A percentile compares a stretch with the other conserved stretches of the same genome.
Conservation (phyloP, 1,140 invertebrate genomes). For the Penaeus vannamei region DNA sequence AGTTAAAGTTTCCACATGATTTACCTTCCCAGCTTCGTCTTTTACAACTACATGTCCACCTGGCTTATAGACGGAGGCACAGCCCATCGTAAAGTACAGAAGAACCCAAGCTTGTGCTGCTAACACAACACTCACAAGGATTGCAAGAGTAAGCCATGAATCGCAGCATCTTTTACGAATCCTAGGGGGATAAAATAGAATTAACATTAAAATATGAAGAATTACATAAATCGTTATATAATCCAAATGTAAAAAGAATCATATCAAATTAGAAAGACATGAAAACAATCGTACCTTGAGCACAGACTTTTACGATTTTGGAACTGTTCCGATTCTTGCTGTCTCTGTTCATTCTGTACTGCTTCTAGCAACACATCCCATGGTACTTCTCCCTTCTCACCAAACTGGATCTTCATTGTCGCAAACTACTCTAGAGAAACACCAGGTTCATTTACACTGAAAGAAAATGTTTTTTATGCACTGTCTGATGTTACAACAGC, state of each 20-base stretch:
- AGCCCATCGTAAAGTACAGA: conserved; percentile 25
- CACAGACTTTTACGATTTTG: too few relatives aligned
- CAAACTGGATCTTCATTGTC: conserved; percentile 51
- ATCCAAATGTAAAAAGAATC: too few relatives aligned
- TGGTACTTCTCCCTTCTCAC: conserved; percentile 43
- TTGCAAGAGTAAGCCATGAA: conserved; percentile 23
- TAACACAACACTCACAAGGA: conserved; percentile 31
- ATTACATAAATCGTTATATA: too few relatives aligned
- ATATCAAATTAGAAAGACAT: too few relatives aligned
- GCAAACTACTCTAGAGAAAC: neutral
- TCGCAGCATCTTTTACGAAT: conserved; percentile 13
- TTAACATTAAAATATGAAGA: too few relatives aligned
- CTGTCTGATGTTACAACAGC: too few relatives aligned
- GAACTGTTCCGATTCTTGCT: neutral
- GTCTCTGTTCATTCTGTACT: neutral
- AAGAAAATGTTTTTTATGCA: neutral
- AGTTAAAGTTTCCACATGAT: neutral
- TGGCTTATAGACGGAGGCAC: conserved; percentile 19
- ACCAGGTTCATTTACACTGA: neutral
- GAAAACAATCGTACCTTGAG: too few relatives aligned
- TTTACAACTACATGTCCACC: conserved; percentile 19
- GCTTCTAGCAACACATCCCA: conserved; percentile 41
- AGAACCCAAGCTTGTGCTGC: conserved; percentile 12
- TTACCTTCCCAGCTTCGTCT: conserved; percentile 40
- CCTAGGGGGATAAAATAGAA: too few relatives aligned